Conservation (phyloP, 2,113 vertebrate species). For the Crypturellus undulatus region DNA sequence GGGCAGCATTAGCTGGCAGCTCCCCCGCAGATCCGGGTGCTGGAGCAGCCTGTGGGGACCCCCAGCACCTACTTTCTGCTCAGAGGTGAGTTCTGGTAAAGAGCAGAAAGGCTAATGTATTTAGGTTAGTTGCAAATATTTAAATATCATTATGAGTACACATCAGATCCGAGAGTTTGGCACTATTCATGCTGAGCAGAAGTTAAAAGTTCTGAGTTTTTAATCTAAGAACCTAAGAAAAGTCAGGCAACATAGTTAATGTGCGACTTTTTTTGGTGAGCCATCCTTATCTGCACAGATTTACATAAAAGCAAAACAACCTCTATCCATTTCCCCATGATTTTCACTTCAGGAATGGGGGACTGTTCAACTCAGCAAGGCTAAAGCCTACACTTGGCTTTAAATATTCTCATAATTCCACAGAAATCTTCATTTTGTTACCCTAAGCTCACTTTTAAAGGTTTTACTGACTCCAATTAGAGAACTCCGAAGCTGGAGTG, state of each 20-base stretch:
- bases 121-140: not conserved
- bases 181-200: not conserved
- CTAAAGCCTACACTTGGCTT: not conserved
- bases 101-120: not conserved
- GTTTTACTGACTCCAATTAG: not conserved
- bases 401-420: fast-evolving
- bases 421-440: not conserved
- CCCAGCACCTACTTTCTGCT: not conserved
- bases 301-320: not conserved
- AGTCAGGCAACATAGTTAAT: not conserved
- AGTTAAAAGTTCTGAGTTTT: not conserved
- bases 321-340: not conserved
- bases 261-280: not conserved
- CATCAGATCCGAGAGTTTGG: not conserved
- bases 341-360: not conserved
- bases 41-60: not conserved
- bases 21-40: not conserved
- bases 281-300: not conserved
- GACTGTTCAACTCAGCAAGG: not conserved
- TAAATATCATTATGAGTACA: not conserved
- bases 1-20: not conserved
- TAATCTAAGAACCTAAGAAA: not conserved
- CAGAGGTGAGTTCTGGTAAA: not conserved
- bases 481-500: not conserved
- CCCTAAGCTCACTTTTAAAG: not conserved